These are phyloP conservation scores for Serranus cabrilla DNA, from an alignment of 2,797 vertebrate genomes.

Conservation along the genomic window DNA sequence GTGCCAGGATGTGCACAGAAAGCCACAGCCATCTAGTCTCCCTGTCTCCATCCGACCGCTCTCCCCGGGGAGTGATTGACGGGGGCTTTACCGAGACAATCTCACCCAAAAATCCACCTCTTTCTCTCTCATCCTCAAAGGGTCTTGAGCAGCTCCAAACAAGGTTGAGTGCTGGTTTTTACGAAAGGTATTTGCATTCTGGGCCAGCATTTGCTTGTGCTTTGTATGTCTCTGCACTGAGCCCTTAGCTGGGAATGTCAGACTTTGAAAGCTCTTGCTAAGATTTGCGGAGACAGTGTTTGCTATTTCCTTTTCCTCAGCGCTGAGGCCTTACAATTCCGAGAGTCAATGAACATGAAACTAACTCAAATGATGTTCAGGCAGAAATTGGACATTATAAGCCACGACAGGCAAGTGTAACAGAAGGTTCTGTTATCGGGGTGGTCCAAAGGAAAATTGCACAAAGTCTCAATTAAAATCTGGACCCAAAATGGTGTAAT, in stretches of 20 bases:
- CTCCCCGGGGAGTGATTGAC: constrained; percentile 69
- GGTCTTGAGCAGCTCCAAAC: constrained; percentile 67
- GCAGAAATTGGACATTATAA: constrained; percentile 47
- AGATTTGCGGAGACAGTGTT: constrained; percentile 60
- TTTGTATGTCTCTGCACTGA: constrained; percentile 55
- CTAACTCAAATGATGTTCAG: constrained; percentile 49
- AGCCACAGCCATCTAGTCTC: constrained; percentile 46
- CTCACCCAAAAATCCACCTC: constrained; percentile 63
- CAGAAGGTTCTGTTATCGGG: constrained; percentile 60
- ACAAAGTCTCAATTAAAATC: constrained; percentile 69
- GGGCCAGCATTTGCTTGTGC: constrained; percentile 46
- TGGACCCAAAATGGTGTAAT: constrained; percentile 55
- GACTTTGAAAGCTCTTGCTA: constrained; percentile 60
- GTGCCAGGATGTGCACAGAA: constrained; percentile 56
- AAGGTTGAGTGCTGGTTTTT: constrained; percentile 59
- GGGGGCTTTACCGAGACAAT: constrained; percentile 69
- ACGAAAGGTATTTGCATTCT: constrained; percentile 68
- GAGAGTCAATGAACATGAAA: constrained; percentile 51
- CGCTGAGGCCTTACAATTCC: constrained; percentile 29
- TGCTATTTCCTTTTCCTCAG: constrained; percentile 41
- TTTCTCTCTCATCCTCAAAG: constrained; percentile 60
- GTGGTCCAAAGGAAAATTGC: constrained; percentile 66
- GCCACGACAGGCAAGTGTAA: constrained; percentile 46
- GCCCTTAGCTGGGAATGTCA: constrained; percentile 61
- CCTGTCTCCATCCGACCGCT: constrained; percentile 50